These are phyloP conservation scores for Halesus radiatus DNA, from an alignment of 1,140 invertebrate species.

Conservation along the genomic window DNA sequence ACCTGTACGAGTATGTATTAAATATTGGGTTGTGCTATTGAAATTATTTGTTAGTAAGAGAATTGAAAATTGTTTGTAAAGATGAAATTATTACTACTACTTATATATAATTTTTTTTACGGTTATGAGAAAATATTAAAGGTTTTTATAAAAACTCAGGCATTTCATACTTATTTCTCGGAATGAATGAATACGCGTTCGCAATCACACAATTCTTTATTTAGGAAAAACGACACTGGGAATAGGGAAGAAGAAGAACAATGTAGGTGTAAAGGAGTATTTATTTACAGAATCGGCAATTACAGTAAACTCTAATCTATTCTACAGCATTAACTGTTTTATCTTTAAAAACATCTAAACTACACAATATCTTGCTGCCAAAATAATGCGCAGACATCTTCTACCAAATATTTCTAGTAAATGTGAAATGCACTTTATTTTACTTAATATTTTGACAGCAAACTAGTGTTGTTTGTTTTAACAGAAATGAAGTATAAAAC, in stretches of 20 bases:
- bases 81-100: not conserved
- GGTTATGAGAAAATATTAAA: not conserved
- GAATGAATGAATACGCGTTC: not conserved
- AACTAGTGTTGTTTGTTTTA: conserved; percentile 27
- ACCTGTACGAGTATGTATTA: not conserved
- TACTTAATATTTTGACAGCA: conserved; percentile 43
- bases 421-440: conserved; percentile 48
- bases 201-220: no score
- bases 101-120: conserved; percentile 7
- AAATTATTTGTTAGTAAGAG: not conserved
- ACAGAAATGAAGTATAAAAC: conserved; percentile 23
- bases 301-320: conserved; percentile 57
- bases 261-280: conserved; percentile 56
- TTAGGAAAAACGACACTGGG: not conserved
- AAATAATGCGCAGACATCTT: conserved; percentile 52
- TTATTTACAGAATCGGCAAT: conserved; percentile 59
- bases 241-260: conserved; percentile 17
- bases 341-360: conserved; percentile 58
- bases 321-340: conserved; percentile 55
- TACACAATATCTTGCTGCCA: conserved; percentile 54
- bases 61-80: not conserved
- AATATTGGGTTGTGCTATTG: not conserved
- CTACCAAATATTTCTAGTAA: conserved; percentile 53
- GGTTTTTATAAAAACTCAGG: not conserved
- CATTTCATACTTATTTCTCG: not conserved